Evolutionary conservation across 2,113 vertebrate species (phyloP), one percentile per base, ranked within the genome.

Genomic region (Protobothrops flavoviridis): DNA sequence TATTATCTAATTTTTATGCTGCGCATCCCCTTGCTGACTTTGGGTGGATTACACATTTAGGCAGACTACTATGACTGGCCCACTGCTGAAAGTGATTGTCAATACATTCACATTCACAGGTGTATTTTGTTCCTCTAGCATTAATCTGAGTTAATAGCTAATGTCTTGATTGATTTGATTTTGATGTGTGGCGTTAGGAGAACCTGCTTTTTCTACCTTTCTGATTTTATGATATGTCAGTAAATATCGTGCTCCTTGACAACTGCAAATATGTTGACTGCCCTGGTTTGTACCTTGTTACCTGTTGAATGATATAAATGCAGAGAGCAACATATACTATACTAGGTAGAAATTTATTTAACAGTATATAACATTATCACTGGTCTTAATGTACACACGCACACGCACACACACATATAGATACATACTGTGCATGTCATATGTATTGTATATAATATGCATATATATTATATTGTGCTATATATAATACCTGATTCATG

Each of bases 101-200:
- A 87, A 33, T 87, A 33, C 26, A 11, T 11, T 24, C 50, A 91
- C 6, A 88, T 56, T 55, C 26, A 88, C 1, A 21, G 43, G 3
- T 86, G 23, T 26, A 45, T 52, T 56, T 20, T 17, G 56, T 29
- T 74, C 69, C 3, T 55, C 13, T 21, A 39, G n/a, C 10, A 87
- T 90, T n/a, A 53, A n/a, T 45, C 91, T 91, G 24, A 89, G 89
- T 56, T 24, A 59, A 12, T 85, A 29, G 48, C 56, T 55, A 85
- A 81, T 45, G 90, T 90, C 69, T 89, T 85, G 87, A 88, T 61
- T 91, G 45, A 33, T 57, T 93, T 85, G 33, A 45, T 23, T 93
- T 91, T 89, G 43, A 59, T 59, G 52, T 23, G 13, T 50, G 21
- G 12, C 20, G 52, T 91, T 85, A 29, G 0, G 13, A 52, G 50